These are phyloP conservation scores for Neomorphus geoffroyi DNA, from an alignment of 2,797 vertebrate species.

Conservation along the genomic window DNA sequence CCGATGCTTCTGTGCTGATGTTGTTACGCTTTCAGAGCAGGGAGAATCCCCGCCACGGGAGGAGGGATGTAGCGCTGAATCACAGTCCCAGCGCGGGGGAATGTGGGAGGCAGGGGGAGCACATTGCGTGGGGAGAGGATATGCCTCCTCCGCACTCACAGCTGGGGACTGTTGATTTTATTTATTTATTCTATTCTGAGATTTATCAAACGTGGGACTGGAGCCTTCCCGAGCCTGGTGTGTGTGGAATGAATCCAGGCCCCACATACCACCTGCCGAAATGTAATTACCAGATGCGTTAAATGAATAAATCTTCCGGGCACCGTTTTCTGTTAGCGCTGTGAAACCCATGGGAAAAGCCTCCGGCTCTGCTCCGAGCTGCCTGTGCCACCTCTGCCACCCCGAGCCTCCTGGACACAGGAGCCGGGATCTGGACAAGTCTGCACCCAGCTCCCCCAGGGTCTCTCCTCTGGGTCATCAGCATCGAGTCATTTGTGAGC, in stretches of 20 bases:
- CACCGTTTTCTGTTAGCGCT: neutral
- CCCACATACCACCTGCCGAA: slow-evolving; percentile 55
- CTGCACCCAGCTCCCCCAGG: neutral
- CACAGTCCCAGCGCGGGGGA: neutral
- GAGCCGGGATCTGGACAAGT: neutral
- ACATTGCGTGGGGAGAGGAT: slow-evolving; percentile 1
- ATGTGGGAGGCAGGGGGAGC: neutral
- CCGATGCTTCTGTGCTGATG: accelerated
- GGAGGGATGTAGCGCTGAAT: neutral
- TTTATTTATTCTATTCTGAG: slow-evolving; percentile 65
- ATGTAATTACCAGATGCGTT: slow-evolving; percentile 62
- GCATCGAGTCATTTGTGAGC: neutral
- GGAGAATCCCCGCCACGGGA: neutral
- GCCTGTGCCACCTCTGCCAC: neutral
- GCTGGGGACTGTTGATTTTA: slow-evolving; percentile 63
- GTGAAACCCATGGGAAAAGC: neutral
- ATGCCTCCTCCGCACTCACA: slow-evolving; percentile 33
- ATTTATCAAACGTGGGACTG: slow-evolving; percentile 51
- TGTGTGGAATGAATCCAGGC: slow-evolving; percentile 48
- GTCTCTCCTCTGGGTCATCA: neutral
- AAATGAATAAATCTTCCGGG: slow-evolving; percentile 51
- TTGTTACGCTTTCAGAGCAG: neutral
- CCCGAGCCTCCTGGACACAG: accelerated
- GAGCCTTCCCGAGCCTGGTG: slow-evolving; percentile 44
- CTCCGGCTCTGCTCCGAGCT: accelerated